phyloP scores from a whole-genome alignment of 2,888 invertebrate genomes.

The Priocnemis perturbator region DNA sequence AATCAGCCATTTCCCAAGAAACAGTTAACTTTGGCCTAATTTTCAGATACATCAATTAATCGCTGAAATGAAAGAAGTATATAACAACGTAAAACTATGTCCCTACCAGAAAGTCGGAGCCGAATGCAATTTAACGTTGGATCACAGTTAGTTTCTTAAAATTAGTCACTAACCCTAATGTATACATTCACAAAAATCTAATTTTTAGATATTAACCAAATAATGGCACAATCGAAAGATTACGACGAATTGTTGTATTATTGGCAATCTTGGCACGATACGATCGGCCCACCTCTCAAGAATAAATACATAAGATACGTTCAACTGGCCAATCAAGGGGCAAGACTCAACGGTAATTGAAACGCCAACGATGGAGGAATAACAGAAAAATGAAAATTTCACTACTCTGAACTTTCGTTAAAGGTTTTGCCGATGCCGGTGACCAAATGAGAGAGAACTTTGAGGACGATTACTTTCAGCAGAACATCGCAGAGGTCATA shows the following conservation, averaged over 20 bases:
- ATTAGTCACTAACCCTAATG: neutral
- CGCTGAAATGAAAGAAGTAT: slow-evolving; percentile 87
- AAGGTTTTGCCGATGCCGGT: slow-evolving; percentile 87
- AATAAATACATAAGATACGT: slow-evolving; percentile 87
- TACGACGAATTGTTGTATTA: slow-evolving; percentile 85
- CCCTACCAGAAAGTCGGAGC: slow-evolving; percentile 77
- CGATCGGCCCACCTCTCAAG: slow-evolving; percentile 85
- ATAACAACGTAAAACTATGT: slow-evolving; percentile 84
- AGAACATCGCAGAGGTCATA: slow-evolving; percentile 77
- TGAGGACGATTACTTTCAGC: slow-evolving; percentile 82
- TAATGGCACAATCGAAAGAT: slow-evolving; percentile 84
- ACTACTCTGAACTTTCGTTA: slow-evolving; percentile 6
- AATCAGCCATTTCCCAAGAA: neutral
- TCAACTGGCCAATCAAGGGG: slow-evolving; percentile 87
- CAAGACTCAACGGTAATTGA: slow-evolving; percentile 81
- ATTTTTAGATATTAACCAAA: slow-evolving; percentile 74
- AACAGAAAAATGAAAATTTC: too few species aligned
- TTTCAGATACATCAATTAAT: slow-evolving; percentile 83
- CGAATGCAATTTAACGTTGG: slow-evolving; percentile 74
- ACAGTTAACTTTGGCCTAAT: slow-evolving; percentile 13
- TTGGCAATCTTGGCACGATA: slow-evolving; percentile 90
- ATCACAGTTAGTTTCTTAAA: slow-evolving; percentile 69
- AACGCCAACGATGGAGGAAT: neutral
- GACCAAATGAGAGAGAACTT: slow-evolving; percentile 87
- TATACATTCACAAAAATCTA: neutral